Conservation (phyloP, 2,888 invertebrate genomes). For the Teleiodes luculella region DNA sequence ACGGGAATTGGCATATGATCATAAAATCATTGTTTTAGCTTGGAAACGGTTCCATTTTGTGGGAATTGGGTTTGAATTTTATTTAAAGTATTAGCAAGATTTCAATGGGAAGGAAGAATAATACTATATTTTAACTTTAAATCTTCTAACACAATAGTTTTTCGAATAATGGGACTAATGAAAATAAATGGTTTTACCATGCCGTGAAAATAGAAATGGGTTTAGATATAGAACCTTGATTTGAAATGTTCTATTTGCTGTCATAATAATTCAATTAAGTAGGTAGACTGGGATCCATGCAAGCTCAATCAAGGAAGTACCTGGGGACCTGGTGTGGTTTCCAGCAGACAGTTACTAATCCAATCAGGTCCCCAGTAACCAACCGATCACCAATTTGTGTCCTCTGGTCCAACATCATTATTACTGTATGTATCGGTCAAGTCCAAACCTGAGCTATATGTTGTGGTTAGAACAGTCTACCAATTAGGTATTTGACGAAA, state of each 20-base stretch:
- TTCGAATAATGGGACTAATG: no score
- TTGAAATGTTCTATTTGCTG: no score
- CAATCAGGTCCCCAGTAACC: neutral
- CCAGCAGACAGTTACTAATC: conserved; percentile 1
- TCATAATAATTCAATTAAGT: no score
- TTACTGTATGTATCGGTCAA: neutral
- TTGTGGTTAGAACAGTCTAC: no score
- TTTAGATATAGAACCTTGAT: no score
- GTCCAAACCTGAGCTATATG: neutral
- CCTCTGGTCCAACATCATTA: neutral
- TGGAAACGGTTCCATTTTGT: conserved; percentile 1
- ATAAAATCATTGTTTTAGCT: neutral
- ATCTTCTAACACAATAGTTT: no score
- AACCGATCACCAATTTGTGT: conserved; percentile 3
- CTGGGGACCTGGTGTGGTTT: neutral
- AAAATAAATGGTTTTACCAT: no score
- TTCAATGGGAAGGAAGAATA: no score
- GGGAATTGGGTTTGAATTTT: neutral
- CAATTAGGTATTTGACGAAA: no score
- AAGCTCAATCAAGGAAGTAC: neutral
- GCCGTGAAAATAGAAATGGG: no score
- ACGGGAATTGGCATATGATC: neutral
- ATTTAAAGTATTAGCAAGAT: no score
- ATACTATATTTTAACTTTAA: no score
- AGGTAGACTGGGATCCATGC: neutral